Base-by-base conservation (phyloP, 2,888 invertebrate species). In the Drosophila basisetae region DNA sequence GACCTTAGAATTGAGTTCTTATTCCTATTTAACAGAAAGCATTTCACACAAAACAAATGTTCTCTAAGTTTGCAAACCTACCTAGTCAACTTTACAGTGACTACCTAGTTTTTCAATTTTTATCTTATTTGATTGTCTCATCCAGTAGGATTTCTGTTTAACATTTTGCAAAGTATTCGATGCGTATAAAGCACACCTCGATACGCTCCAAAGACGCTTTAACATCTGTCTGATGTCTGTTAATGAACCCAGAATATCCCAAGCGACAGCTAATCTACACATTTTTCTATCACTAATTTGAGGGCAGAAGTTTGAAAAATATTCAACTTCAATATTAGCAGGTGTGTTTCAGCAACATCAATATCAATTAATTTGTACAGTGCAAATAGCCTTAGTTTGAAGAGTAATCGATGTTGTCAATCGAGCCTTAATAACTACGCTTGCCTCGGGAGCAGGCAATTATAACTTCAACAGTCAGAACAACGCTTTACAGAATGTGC, bases 381-480 rank as follows among this genome's bases (percentile, higher is more conserved):
- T 39, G 39, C 18, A 39, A n/a, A 10, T 4, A 10, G 41, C 41
- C n/a, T 18, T 6, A 30, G n/a, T 18, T 28, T 18, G 6, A 30
- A 18, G 3, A n/a, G 28, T n/a, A n/a, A 18, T n/a, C 28, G 28
- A 52, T 28, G 52, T 30, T 30, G n/a, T n/a, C 30, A 7, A 52
- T 30, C 18, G 30, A 3, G 52, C n/a, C 11, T 28, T 13, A 52
- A 11, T 18, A 30, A 18, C n/a, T n/a, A 6, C 6, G 13, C 18
- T 18, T 9, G 22, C 13, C 6, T 4, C n/a, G 11, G 28, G 6
- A 30, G 7, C 52, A 25, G 30, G 28, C 28, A 22, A 13, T 13
- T 33, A 41, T 35, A 35, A 18, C 25, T 22, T 16, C 22, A 10
- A n/a, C 28, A 53, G 35, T 69, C 11, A 47, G 35, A 55, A 70